A percentile compares a stretch with the other conserved stretches of the same genome.
These are phyloP conservation scores for Neolamprologus sp. DNA, from an alignment of 2,113 vertebrate genomes.

Conservation along the genomic window DNA sequence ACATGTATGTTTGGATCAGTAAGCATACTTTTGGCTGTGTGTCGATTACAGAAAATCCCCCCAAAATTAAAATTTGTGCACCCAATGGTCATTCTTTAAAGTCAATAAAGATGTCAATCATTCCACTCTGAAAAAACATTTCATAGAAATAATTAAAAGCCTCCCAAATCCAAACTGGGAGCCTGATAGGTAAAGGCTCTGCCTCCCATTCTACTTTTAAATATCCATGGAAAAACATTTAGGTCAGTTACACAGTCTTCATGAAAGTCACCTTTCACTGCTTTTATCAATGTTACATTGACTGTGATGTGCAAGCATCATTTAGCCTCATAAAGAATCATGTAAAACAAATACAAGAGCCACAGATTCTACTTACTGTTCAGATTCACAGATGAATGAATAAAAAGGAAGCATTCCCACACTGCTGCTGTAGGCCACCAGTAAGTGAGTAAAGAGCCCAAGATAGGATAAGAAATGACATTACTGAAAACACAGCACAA, in stretches of 20 bases:
- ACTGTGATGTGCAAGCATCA: neutral
- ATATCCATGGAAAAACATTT: neutral
- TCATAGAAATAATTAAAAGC: neutral
- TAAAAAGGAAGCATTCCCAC: neutral
- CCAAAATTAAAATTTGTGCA: neutral
- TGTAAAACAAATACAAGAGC: neutral
- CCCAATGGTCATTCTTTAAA: neutral
- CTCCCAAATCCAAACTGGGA: neutral
- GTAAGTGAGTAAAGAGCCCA: neutral
- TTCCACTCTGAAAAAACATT: neutral
- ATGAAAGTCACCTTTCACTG: neutral
- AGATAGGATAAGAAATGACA: neutral
- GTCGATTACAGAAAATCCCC: neutral
- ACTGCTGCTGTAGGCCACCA: neutral
- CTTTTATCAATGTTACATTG: neutral
- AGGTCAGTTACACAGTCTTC: neutral
- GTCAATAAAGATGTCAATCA: neutral
- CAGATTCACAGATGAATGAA: neutral
- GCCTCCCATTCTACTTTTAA: neutral
- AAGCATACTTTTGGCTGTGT: neutral
- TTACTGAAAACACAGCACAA: neutral
- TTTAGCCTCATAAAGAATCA: neutral
- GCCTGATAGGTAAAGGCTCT: neutral
- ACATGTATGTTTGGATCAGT: neutral
- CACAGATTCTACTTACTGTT: neutral